A percentile compares a stretch with the other conserved stretches of the same genome.
These are phyloP conservation scores for Rhinichthys klamathensis DNA, from an alignment of 2,113 vertebrate species.

Conservation along the genomic window DNA sequence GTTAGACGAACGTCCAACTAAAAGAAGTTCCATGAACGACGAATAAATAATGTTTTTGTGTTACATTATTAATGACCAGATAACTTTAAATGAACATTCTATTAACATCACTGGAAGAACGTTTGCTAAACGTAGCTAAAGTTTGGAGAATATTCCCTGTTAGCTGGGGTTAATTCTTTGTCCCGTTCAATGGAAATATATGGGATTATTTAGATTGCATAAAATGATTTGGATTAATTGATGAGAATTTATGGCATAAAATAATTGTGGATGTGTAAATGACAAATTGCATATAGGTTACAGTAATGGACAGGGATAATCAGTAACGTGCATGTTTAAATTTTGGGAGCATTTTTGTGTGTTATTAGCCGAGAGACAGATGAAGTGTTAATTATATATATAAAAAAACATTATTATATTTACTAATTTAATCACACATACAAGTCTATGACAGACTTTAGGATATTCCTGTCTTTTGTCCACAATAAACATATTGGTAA, in stretches of 20 bases:
- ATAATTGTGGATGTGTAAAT: background rate
- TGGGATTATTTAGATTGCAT: background rate
- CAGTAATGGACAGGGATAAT: background rate
- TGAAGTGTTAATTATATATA: conserved; percentile 64
- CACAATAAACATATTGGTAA: conserved; percentile 30
- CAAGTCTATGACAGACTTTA: conserved; percentile 50
- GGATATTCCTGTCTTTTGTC: conserved; percentile 58
- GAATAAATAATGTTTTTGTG: too few species aligned
- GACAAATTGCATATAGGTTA: background rate
- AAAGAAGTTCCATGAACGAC: too few species aligned
- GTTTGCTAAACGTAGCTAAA: too few species aligned
- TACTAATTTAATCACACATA: conserved; percentile 36
- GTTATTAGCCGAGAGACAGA: conserved; percentile 55
- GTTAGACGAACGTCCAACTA: too few species aligned
- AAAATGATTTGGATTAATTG: background rate
- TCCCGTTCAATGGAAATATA: conserved; percentile 5
- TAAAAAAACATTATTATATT: conserved; percentile 48
- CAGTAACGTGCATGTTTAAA: background rate
- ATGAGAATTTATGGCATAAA: background rate
- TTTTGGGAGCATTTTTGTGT: background rate
- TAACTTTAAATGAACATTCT: too few species aligned
- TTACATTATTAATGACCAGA: too few species aligned
- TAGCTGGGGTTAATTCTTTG: conserved; percentile 59
- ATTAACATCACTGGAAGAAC: too few species aligned
- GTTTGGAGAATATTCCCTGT: too few species aligned